These are phyloP conservation scores for Yponomeuta cagnagella DNA, from an alignment of 2,888 invertebrate genomes.

Conservation along the genomic window DNA sequence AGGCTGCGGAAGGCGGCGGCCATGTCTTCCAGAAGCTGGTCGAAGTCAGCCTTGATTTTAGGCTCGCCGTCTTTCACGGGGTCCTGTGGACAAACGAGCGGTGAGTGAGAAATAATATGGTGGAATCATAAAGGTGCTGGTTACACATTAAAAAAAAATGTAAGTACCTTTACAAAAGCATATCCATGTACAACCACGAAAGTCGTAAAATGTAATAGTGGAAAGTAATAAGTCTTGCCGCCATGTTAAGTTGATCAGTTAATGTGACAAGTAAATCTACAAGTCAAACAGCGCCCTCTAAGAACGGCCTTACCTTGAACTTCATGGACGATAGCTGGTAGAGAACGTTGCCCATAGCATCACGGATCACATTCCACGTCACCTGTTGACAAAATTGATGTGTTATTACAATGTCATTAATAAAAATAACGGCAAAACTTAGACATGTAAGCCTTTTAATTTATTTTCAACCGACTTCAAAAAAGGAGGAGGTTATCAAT, in stretches of 20 bases:
- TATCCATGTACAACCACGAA: no score
- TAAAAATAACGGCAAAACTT: neutral
- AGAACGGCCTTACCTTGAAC: conserved; percentile 84
- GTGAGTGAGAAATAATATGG: neutral
- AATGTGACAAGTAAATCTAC: neutral
- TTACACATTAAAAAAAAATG: no score
- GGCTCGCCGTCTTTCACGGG: conserved; percentile 98
- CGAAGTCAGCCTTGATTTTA: conserved; percentile 97
- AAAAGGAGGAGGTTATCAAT: no score
- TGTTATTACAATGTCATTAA: neutral
- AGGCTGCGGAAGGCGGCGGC: conserved; percentile 98
- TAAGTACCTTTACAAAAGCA: no score
- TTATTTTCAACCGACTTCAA: no score
- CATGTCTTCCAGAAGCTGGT: conserved; percentile 97
- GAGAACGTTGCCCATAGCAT: conserved; percentile 96
- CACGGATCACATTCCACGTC: conserved; percentile 98
- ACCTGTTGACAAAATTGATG: conserved; percentile 54
- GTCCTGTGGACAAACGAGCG: conserved; percentile 77
- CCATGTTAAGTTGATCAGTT: neutral
- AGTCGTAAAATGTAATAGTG: no score
- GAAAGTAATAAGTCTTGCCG: no score
- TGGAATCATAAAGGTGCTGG: neutral
- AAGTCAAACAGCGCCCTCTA: neutral
- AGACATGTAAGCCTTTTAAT: no score
- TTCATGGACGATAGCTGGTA: conserved; percentile 99